A percentile compares a stretch with the other conserved stretches of the same genome.
These are phyloP conservation scores for Myotis vivesi DNA, from an alignment of 2,797 vertebrate genomes.

Conservation along the genomic window DNA sequence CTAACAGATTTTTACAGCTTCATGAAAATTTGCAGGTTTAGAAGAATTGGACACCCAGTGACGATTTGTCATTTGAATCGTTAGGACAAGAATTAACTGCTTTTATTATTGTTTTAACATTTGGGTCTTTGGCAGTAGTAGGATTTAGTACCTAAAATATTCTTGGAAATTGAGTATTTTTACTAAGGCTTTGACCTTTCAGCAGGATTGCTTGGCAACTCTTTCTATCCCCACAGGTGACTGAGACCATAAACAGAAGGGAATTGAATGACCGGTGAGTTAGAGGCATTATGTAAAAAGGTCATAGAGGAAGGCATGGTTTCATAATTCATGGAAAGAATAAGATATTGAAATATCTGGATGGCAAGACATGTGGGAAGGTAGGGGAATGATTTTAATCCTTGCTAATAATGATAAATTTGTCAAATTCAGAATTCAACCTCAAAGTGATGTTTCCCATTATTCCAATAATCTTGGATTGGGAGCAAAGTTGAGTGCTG, in stretches of 20 bases:
- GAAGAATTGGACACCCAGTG: not conserved
- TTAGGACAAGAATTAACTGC: slow-evolving; percentile 27
- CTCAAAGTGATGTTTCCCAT: not conserved
- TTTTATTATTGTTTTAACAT: slow-evolving; percentile 10
- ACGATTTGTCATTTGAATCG: not conserved
- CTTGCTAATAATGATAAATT: not conserved
- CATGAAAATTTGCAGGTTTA: slow-evolving; percentile 35
- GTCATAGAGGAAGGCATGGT: slow-evolving; percentile 51
- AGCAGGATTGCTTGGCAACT: slow-evolving; percentile 60
- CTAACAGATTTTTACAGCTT: not conserved
- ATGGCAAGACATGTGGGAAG: not conserved
- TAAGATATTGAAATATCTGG: not conserved
- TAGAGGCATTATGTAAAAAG: slow-evolving; percentile 57
- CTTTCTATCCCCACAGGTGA: slow-evolving; percentile 49
- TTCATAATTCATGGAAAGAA: not conserved
- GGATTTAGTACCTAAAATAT: slow-evolving; percentile 56
- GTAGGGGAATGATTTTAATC: not conserved
- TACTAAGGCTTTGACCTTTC: slow-evolving; percentile 54
- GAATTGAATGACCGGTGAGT: slow-evolving; percentile 43
- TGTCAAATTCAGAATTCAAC: not conserved
- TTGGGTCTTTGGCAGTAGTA: not conserved
- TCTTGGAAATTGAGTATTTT: slow-evolving; percentile 61
- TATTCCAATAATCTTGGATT: not conserved
- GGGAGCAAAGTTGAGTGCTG: not conserved
- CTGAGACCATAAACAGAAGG: slow-evolving; percentile 41